phyloP scores from a whole-genome alignment of 2,113 vertebrate genomes.

The Leiothrix lutea region DNA sequence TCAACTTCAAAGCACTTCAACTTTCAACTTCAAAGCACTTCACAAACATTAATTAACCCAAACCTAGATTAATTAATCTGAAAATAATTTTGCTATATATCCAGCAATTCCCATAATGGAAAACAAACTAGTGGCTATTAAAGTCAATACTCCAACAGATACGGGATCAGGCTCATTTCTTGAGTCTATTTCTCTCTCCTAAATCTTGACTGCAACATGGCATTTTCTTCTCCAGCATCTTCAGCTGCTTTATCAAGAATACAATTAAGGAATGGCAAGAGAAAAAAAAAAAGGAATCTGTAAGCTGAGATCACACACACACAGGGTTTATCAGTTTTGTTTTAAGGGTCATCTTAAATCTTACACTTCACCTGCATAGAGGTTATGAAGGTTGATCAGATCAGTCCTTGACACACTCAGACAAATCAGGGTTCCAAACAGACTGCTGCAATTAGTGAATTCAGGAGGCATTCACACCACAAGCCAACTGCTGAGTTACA shows the following conservation, averaged over 20 bases:
- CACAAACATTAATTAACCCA: slow-evolving; percentile 35
- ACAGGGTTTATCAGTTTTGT: background rate
- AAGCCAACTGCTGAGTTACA: background rate
- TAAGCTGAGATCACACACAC: background rate
- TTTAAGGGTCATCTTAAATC: background rate
- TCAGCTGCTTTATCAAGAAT: background rate
- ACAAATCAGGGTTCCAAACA: background rate
- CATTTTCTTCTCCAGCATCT: background rate
- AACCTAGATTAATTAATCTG: slow-evolving; percentile 41
- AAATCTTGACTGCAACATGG: background rate
- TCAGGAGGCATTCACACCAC: background rate
- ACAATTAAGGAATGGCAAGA: background rate
- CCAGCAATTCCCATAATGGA: background rate
- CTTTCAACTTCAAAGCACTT: slow-evolving; percentile 48
- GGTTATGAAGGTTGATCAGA: background rate
- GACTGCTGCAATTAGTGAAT: background rate
- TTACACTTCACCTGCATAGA: background rate
- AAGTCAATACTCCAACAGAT: background rate
- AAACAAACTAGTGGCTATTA: background rate
- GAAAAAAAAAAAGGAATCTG: background rate
- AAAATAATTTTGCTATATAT: slow-evolving; percentile 1
- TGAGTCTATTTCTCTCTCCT: background rate
- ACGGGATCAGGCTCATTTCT: background rate
- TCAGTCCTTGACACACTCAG: background rate
- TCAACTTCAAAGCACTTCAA: slow-evolving; percentile 39